Evolutionary conservation across 2,888 invertebrate species (phyloP), one percentile per base, ranked within the genome.

Genomic region (Agrochola lota): DNA sequence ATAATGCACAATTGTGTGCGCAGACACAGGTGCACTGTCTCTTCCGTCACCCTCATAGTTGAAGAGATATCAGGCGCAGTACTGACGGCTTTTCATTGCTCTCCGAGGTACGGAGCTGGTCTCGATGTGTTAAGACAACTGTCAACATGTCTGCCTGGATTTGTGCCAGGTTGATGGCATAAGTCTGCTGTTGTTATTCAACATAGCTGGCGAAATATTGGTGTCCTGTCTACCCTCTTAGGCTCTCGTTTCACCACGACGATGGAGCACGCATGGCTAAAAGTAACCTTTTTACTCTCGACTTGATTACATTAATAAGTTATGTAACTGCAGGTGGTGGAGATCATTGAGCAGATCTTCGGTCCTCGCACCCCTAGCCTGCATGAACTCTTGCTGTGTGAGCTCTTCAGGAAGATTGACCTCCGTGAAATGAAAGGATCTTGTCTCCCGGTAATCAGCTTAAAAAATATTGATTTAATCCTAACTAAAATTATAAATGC

Each of bases 361-460:
- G 97, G 98, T 78, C 97, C 97, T 78, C 97, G 97, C 80, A 98
- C 98, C 87, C 98, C 98, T 71, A 97, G 97, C 74, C 96, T 99
- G 60, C 98, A 98, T 91, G 98, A 99, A 92, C 96, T 99, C 89
- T 97, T 98, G 77, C 97, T 98, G 71, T 98, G 98, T 91, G 98
- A 98, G 92, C 97, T 99, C 87, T 99, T 99, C 95, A 97, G 98
- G 88, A 98, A 98, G 93, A 98, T 99, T 83, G 99, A 99, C 94
- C 97, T 99, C 83, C 97, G 99, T 73, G 99, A 99, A 96, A 97
- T 99, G 97, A 97, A 98, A 92, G 98, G 98, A 64, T 98, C 98
- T 74, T 98, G 98, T 89, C 97, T 98, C 88, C 98, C 98, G 91
- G 98, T 98, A 94, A 97, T 46, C 17, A 59, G 26, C 20, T 64